Evolutionary conservation across 2,888 invertebrate species (phyloP), one percentile per base, ranked within the genome.

Genomic region (Nebria brevicollis): DNA sequence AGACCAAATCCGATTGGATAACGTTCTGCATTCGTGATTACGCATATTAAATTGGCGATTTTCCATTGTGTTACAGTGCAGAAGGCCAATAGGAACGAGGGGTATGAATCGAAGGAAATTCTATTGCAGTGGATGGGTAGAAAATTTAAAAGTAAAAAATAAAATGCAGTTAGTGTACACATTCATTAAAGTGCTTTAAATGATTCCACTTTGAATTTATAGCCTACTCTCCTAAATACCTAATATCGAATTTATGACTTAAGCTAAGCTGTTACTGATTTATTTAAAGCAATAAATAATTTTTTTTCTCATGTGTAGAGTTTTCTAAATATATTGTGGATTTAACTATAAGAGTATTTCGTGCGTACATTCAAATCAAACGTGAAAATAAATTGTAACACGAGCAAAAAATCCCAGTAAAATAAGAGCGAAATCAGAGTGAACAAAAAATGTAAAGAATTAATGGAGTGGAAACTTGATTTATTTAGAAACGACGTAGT

Each of bases 381-480:
- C 77, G 81, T 77, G 66, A 81, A 81, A 81, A 81, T 81, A 81
- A 81, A 81, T 81, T 77, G 66, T 72, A 76, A 76, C 73, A 75
- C 41, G 41, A 73, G 20, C 15, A 43, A 72, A 72, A 75, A 75
- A 73, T 3, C 5, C 13, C 5, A 25, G 20, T 74, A 79, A 79
- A 79, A 41, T 20, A 25, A 68, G 43, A 66, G 65, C 25, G 72
- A 75, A 72, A 20, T 13, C 13, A 15, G 54, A 75, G 43, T 43
- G 66, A 73, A 8, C 25, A 81, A 81, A 81, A 81, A 81, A 81
- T 77, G 76, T 81, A 81, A 76, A 77, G 76, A 66, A 72, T 70
- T 76, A 81, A 81, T 81, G 77, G 81, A 72, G 77, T 81, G 81
- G 81, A 81, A 81, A 81, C 72, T 66, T 76, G 81, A 81, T 81